Evolutionary conservation across 2,113 vertebrate species (phyloP), one percentile per base, ranked within the genome.

Genomic region (Thomomys bottae): DNA sequence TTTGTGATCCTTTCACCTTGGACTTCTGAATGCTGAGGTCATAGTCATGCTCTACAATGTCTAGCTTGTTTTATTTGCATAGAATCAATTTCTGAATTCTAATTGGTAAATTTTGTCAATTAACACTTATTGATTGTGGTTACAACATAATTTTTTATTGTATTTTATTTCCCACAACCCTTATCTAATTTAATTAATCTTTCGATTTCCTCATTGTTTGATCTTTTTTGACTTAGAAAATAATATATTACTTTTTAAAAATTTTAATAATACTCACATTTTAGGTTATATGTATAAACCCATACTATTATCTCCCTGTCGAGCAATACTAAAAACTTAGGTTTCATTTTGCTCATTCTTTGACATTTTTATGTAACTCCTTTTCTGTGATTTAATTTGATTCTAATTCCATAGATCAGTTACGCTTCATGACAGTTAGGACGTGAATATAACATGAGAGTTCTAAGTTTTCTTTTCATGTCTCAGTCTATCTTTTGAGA

Each of bases 101-200:
- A 86, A 45, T 6, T 71, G 40, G 30, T 57, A 26, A 75, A 66
- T 82, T 28, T 70, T 81, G 84, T 70, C 15, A 38, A 54, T 66
- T 61, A 88, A 30, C 7, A 63, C 1, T 57, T 89, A 59, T 2
- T 79, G 17, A 59, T 2, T 79, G 17, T 85, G 28, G 81, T 70
- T 75, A 82, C 49, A 59, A 49, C 2, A 45, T 87, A 86, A 38
- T 86, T 77, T 15, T 71, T 82, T 87, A 82, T 70, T 63, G 40
- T 54, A 63, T 70, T 92, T 71, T 71, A 90, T 91, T 92, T 92
- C 66, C 28, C 70, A 49, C 38, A 70, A 66, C 45, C 81, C 61
- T 77, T 77, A 45, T 18, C 1, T 21, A 77, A 2, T 2, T 88
- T 21, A 77, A 2, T 2, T 88, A 12, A 66, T 0, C 36, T 30